Evolutionary conservation across 2,888 invertebrate species (phyloP), one percentile per base, ranked within the genome.

Genomic region (Timema cristinae): DNA sequence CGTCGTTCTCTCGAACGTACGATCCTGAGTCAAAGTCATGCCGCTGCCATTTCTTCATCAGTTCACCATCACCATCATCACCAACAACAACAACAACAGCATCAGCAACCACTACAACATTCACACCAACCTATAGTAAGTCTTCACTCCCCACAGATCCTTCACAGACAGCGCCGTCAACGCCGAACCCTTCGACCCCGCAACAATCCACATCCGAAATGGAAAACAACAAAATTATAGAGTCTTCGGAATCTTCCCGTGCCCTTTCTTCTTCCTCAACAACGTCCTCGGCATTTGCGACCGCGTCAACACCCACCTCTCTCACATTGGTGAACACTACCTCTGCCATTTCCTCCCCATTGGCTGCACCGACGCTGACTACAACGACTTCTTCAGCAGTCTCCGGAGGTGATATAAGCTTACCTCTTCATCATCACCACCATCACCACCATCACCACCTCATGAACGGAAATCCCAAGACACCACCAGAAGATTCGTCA

Each of bases 1-100:
- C 87, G 91, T 80, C 88, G 90, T 78, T 88, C 88, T 79, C 85
- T 90, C 80, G 90, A 90, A 81, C 81, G 85, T 77, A 80, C 82
- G 77, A 79, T 80, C 80, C 78, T 81, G 67, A 75, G 75, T 51
- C 73, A 74, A 67, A 73, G 73, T 61, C 73, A 73, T 61, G 69
- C 74, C 11, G 68, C 68, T 11, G 63, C 68, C 67, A 79, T 79
- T 32, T 80, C 72, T 67, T 72, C 74, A 66, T 70, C 73, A 67
- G 50, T 76, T 78, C 71, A 77, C 77, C 54, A 77, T 77, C 68
- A 76, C 77, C 72, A 77, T 76, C 73, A 75, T 66, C 72, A 79
- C 50, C 79, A 80, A 8, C 80, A 81, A 5, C 32, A 32, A 32
- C 80, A 80, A 7, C 79, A 79, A 0, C 78, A 78, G 5, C 78